phyloP scores from a whole-genome alignment of 2,113 vertebrate species.

The Lophura nycthemera region DNA sequence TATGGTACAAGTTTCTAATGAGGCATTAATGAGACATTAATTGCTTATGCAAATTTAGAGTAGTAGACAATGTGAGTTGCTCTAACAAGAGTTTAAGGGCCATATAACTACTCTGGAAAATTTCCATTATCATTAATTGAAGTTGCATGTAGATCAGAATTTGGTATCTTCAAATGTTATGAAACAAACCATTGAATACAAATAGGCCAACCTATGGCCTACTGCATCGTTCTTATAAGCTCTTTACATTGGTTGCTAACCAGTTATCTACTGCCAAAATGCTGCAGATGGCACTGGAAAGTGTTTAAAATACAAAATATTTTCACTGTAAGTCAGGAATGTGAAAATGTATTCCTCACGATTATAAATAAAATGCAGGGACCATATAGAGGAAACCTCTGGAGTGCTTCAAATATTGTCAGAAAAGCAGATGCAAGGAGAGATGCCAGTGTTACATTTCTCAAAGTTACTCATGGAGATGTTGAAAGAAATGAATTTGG shows the following conservation, averaged over 20 bases:
- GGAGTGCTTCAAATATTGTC: not conserved
- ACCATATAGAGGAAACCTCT: not conserved
- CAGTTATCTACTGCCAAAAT: conserved; percentile 13
- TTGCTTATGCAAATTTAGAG: conserved; percentile 74
- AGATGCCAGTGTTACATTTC: not conserved
- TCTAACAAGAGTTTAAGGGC: conserved; percentile 63
- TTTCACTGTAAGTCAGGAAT: not conserved
- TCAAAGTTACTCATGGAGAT: not conserved
- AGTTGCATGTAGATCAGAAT: conserved; percentile 21
- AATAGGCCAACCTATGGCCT: not conserved
- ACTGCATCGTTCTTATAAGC: conserved; percentile 9
- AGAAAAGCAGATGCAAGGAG: not conserved
- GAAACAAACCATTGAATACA: conserved; percentile 43
- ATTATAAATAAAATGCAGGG: not conserved
- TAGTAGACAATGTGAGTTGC: conserved; percentile 60
- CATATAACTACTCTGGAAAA: conserved; percentile 41
- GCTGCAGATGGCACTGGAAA: conserved; percentile 38
- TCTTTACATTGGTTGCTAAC: conserved; percentile 11
- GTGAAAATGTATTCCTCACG: not conserved
- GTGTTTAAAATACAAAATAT: conserved; percentile 21
- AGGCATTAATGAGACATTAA: conserved; percentile 75
- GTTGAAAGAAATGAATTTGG: not conserved
- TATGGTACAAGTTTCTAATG: conserved; percentile 62
- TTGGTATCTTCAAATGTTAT: conserved; percentile 28
- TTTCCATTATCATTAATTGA: conserved; percentile 66